Evolutionary conservation across 2,888 invertebrate genomes (phyloP).

Genomic region (Gandaritis pyraliata): DNA sequence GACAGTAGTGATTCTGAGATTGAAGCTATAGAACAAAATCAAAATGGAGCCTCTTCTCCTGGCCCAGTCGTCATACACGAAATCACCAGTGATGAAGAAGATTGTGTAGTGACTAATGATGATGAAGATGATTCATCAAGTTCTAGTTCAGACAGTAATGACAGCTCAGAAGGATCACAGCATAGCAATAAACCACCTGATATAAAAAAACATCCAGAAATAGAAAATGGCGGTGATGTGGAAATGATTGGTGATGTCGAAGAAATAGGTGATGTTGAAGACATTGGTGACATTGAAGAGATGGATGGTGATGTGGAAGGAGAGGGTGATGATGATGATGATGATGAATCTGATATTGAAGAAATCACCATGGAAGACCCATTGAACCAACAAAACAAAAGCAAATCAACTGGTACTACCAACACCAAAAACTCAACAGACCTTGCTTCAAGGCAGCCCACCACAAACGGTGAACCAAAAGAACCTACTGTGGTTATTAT

Average conservation of each 20-base stretch:
- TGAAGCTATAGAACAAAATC: conserved; percentile 71
- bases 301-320: conserved; percentile 84
- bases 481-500: conserved; percentile 93
- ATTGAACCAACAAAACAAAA: conserved; percentile 72
- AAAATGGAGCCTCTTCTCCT: conserved; percentile 68
- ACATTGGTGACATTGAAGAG: conserved; percentile 57
- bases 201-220: conserved; percentile 80
- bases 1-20: conserved; percentile 76
- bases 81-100: conserved; percentile 83
- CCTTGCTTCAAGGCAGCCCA: conserved; percentile 85
- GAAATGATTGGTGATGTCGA: conserved; percentile 84
- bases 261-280: conserved; percentile 56
- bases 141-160: conserved; percentile 83
- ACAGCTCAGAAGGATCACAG: conserved; percentile 85
- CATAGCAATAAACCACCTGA: conserved; percentile 76
- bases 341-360: conserved; percentile 55
- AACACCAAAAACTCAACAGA: conserved; percentile 90
- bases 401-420: conserved; percentile 87
- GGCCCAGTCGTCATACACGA: conserved; percentile 79
- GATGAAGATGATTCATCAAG: conserved; percentile 80
- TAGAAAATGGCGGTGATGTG: conserved; percentile 79
- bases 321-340: conserved; percentile 70
- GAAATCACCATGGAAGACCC: conserved; percentile 89
- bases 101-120: conserved; percentile 80
- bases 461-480: conserved; percentile 79